A percentile compares a stretch with the other conserved stretches of the same genome.
These are phyloP conservation scores for Lepidotrigona ventralis DNA, from an alignment of 1,140 invertebrate genomes.

Conservation along the genomic window DNA sequence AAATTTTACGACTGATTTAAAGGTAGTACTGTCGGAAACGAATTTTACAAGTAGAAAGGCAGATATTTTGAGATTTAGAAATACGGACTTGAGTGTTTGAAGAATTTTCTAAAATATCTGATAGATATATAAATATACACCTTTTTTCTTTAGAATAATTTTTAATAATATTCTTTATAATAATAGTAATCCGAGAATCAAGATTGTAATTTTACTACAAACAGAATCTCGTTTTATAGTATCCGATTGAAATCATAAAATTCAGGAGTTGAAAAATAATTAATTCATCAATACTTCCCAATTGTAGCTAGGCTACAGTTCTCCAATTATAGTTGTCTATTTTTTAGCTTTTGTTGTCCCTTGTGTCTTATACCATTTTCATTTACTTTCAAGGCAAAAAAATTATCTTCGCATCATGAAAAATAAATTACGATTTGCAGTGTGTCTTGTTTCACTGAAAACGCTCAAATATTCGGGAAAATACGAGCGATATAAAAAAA, in stretches of 20 bases:
- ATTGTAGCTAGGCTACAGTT: slow-evolving; percentile 47
- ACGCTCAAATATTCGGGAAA: no score
- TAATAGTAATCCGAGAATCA: no score
- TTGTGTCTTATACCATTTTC: slow-evolving; percentile 9
- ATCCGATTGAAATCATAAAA: background rate
- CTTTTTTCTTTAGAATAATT: background rate
- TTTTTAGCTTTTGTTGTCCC: slow-evolving; percentile 17
- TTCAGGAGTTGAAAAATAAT: background rate
- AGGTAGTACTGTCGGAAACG: background rate
- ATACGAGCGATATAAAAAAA: no score
- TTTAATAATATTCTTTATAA: background rate
- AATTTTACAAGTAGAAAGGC: background rate
- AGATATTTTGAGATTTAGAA: background rate
- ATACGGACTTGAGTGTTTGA: background rate
- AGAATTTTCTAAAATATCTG: background rate
- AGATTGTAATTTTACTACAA: no score
- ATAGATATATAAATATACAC: background rate
- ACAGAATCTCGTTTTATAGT: no score
- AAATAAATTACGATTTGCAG: no score
- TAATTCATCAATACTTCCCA: slow-evolving; percentile 15
- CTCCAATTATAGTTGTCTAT: slow-evolving; percentile 43
- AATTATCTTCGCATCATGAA: no score
- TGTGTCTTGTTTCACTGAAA: no score
- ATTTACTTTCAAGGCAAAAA: background rate
- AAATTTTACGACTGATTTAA: background rate